A percentile compares a stretch with the other conserved stretches of the same genome.
phyloP scores from a whole-genome alignment of 2,888 invertebrate genomes.

The Limulus polyphemus region DNA sequence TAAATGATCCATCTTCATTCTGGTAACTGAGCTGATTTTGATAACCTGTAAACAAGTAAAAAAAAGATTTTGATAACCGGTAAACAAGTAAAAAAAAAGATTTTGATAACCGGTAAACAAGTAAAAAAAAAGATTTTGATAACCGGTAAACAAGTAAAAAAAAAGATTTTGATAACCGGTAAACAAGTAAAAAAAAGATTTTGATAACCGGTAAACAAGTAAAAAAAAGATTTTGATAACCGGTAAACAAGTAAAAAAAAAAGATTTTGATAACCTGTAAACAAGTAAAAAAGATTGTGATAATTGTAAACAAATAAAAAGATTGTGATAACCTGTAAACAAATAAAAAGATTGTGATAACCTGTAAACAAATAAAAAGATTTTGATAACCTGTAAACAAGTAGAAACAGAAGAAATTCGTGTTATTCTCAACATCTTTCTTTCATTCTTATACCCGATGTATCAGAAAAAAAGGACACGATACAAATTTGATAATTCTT shows the following conservation, averaged over 20 bases:
- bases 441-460: too few relatives aligned
- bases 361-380: constrained; percentile 43
- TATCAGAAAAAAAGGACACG: too few relatives aligned
- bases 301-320: too few relatives aligned
- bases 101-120: constrained; percentile 58
- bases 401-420: too few relatives aligned
- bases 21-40: constrained; percentile 82
- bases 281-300: too few relatives aligned
- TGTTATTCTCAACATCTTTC: too few relatives aligned
- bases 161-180: constrained; percentile 72
- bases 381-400: constrained; percentile 58
- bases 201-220: constrained; percentile 54
- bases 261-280: constrained; percentile 67
- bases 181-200: constrained; percentile 41
- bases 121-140: constrained; percentile 56
- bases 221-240: constrained; percentile 62
- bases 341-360: constrained; percentile 54
- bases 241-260: constrained; percentile 37
- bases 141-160: constrained; percentile 42
- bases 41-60: constrained; percentile 47
- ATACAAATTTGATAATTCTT: too few relatives aligned
- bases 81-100: constrained; percentile 34
- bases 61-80: constrained; percentile 69
- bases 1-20: constrained; percentile 80
- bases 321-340: constrained; percentile 62